phyloP scores from a whole-genome alignment of 2,888 invertebrate species.

The Agrilus biguttatus region DNA sequence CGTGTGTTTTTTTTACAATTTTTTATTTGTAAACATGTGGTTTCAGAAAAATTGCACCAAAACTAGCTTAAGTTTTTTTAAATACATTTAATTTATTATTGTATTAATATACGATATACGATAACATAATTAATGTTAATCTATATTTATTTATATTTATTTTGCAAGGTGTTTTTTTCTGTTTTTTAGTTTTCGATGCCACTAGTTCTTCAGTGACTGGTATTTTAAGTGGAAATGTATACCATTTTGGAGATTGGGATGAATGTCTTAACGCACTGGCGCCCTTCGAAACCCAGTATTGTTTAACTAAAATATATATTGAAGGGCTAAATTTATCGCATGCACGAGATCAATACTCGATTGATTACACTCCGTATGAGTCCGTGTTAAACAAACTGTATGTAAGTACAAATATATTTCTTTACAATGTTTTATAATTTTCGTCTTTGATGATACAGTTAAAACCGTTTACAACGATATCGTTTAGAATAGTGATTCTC shows the following conservation, averaged over 20 bases:
- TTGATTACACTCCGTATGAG: conserved; percentile 20
- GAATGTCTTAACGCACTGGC: conserved; percentile 34
- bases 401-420: conserved; percentile 17
- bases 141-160: conserved; percentile 2
- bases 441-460: too few species aligned
- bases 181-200: conserved; percentile 43
- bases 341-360: conserved; percentile 18
- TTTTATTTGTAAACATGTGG: too few species aligned
- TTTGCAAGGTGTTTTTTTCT: conserved; percentile 1
- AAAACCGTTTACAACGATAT: too few species aligned
- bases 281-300: conserved; percentile 29
- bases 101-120: too few species aligned
- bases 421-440: too few species aligned
- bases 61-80: too few species aligned
- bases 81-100: too few species aligned
- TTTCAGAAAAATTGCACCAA: too few species aligned
- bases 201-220: conserved; percentile 42
- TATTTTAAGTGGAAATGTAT: conserved; percentile 39
- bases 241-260: conserved; percentile 46
- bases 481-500: too few species aligned
- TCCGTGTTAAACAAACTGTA: conserved; percentile 24
- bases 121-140: too few species aligned
- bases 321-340: conserved; percentile 14
- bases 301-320: conserved; percentile 21
- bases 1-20: too few species aligned